Conservation (phyloP, 2,797 vertebrate genomes). For the Epinephelus coioides region DNA sequence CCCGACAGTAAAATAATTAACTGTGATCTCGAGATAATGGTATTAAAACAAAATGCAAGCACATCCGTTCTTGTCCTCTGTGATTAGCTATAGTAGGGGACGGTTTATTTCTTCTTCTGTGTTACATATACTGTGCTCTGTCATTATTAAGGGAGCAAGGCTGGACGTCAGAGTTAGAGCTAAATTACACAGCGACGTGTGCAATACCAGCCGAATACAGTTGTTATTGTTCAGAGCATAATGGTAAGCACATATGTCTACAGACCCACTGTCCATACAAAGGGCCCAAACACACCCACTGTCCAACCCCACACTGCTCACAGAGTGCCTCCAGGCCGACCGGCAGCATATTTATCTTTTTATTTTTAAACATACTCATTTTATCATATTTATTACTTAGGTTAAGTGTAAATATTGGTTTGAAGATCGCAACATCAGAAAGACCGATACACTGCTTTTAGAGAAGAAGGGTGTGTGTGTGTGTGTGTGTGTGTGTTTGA, state of each 20-base stretch:
- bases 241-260: not conserved
- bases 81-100: not conserved
- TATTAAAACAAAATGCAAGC: no score
- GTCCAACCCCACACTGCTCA: conserved; percentile 26
- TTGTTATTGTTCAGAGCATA: conserved; percentile 53
- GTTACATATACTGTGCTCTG: not conserved
- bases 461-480: conserved; percentile 22
- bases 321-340: conserved; percentile 59
- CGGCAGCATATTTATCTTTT: conserved; percentile 74
- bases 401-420: conserved; percentile 79
- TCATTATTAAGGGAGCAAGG: conserved; percentile 31
- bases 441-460: conserved; percentile 47
- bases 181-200: conserved; percentile 55
- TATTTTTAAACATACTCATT: conserved; percentile 66
- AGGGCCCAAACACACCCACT: conserved; percentile 59
- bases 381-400: conserved; percentile 83
- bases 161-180: conserved; percentile 30
- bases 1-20: no score
- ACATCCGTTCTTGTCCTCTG: no score
- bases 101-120: not conserved
- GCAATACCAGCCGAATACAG: conserved; percentile 75
- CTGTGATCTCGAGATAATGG: no score
- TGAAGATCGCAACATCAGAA: conserved; percentile 49
- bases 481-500: conserved; percentile 49
- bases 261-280: conserved; percentile 35